phyloP scores from a whole-genome alignment of 2,888 invertebrate genomes.

The Salticus scenicus region DNA sequence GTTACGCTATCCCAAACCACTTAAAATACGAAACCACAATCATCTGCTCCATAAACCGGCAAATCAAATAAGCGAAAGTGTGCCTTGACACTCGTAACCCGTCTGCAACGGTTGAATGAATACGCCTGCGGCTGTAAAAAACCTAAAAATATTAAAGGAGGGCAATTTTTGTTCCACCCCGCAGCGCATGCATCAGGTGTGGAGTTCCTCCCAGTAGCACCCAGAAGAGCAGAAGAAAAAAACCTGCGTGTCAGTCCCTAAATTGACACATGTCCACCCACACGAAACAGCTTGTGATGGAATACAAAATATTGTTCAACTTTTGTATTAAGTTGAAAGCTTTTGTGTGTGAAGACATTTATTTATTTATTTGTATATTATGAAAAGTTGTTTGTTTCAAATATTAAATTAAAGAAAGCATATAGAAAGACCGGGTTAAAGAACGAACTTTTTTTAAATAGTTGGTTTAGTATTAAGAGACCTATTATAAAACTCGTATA shows the following conservation, averaged over 20 bases:
- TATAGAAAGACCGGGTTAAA: too few species aligned
- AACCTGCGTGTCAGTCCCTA: background rate
- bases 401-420: too few species aligned
- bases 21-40: too few species aligned
- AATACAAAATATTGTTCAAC: conserved; percentile 8
- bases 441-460: too few species aligned
- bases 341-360: background rate
- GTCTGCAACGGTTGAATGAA: background rate
- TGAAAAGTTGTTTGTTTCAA: too few species aligned
- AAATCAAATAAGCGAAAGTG: background rate
- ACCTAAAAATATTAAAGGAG: background rate
- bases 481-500: too few species aligned
- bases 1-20: too few species aligned
- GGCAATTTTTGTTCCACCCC: conserved; percentile 15
- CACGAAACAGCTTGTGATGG: background rate
- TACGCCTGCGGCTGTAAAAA: background rate
- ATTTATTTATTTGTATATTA: too few species aligned
- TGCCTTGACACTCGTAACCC: conserved; percentile 8
- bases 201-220: conserved; percentile 46
- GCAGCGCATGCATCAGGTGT: conserved; percentile 22
- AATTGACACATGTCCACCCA: conserved; percentile 12
- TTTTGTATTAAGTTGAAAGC: background rate
- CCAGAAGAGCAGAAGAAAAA: background rate
- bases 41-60: background rate
- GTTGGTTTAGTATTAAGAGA: too few species aligned